These are phyloP conservation scores for Crenichthys baileyi DNA, from an alignment of 2,797 vertebrate genomes.

Conservation along the genomic window DNA sequence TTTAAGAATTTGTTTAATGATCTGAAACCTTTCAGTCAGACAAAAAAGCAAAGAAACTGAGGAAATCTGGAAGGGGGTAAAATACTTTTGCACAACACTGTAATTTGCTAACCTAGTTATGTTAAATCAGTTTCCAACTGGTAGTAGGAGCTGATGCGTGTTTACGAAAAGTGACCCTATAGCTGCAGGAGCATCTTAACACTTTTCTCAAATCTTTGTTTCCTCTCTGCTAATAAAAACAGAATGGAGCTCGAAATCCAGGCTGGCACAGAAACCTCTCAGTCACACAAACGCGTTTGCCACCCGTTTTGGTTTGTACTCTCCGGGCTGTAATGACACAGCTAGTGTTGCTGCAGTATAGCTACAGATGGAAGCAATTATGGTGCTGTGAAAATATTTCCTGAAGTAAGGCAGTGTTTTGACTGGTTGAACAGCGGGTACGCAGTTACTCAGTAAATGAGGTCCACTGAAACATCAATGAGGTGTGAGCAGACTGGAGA, in stretches of 20 bases:
- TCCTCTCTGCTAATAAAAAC: conserved; percentile 38
- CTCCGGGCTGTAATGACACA: conserved; percentile 72
- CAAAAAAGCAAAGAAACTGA: background rate
- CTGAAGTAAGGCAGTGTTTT: conserved; percentile 78
- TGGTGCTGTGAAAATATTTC: conserved; percentile 81
- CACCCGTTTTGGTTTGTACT: conserved; percentile 63
- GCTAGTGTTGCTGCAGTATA: conserved; percentile 66
- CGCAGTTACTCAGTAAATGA: conserved; percentile 78
- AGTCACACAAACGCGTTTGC: conserved; percentile 25
- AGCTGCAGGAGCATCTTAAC: conserved; percentile 38
- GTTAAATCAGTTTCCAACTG: conserved; percentile 67
- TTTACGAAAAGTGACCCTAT: conserved; percentile 15
- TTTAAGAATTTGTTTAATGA: background rate
- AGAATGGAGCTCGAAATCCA: conserved; percentile 17
- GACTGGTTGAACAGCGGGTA: conserved; percentile 76
- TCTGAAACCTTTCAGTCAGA: background rate
- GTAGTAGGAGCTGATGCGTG: conserved; percentile 10
- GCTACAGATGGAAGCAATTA: conserved; percentile 84
- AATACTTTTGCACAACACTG: background rate
- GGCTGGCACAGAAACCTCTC: conserved; percentile 12
- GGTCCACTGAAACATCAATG: conserved; percentile 71
- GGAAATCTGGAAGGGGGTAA: background rate
- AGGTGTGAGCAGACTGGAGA: conserved; percentile 48
- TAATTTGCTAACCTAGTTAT: conserved; percentile 65
- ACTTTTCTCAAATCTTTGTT: conserved; percentile 52